Evolutionary conservation across 2,113 vertebrate genomes (phyloP), one percentile per base, ranked within the genome.

Genomic region (Alligator mississippiensis): DNA sequence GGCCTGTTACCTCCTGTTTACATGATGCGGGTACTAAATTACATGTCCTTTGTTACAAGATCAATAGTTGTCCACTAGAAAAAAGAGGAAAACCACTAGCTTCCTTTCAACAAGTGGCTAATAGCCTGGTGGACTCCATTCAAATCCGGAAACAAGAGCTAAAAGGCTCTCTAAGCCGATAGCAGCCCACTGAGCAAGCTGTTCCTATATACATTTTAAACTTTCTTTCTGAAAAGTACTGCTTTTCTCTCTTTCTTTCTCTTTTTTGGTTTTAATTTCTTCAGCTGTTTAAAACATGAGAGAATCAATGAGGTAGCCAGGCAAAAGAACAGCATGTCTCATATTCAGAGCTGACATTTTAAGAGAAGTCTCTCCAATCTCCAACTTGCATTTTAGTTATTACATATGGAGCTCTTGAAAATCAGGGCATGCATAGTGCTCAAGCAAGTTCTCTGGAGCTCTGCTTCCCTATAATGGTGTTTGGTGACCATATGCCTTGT

Each of bases 371-470:
- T 83, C 34, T 85, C 64, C 60, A 9, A 4, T 19, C 30, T 80
- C 82, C 64, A 25, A 59, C 74, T 78, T 81, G 11, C 30, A 61
- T 79, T 88, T 84, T 72, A 64, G 70, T 84, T 86, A 82, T 58
- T 76, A 63, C 4, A 92, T 61, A 58, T 15, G 30, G 79, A 87
- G 58, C 22, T 63, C 70, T 60, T 84, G 75, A 81, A 93, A 91
- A 80, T 27, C 0, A 0, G 1, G 0, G 34, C 11, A 17, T 16
- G 27, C 0, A 0, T 14, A 82, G 76, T 0, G 3, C 78, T 25
- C 3, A 0, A 25, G 5, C 24, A 79, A 13, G 11, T 54, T 92
- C 77, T 95, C 74, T 9, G 28, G 68, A 75, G 79, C 58, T 27
- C 77, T 84, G 8, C 22, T 72, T 84, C 38, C 24, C n/a, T 76